Conservation (phyloP, 2,113 vertebrate genomes). For the Progne subis region DNA sequence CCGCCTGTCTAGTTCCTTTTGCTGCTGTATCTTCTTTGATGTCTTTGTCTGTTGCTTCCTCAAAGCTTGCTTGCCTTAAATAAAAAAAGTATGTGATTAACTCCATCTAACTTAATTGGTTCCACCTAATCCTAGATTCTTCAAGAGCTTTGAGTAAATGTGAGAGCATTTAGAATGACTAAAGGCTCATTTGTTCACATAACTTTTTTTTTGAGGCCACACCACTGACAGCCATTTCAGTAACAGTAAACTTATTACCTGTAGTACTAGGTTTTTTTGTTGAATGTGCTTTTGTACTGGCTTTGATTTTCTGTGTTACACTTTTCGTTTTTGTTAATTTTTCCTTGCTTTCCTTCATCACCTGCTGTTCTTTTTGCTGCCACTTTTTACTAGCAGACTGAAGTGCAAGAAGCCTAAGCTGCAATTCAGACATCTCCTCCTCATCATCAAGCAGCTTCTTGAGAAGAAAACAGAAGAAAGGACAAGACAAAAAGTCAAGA, state of each 20-base stretch:
- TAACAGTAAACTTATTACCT: slow-evolving; percentile 68
- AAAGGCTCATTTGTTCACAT: background rate
- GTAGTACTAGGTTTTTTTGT: slow-evolving; percentile 81
- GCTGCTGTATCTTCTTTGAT: slow-evolving; percentile 89
- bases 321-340: slow-evolving; percentile 83
- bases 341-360: slow-evolving; percentile 95
- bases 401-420: slow-evolving; percentile 92
- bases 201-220: background rate
- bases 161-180: background rate
- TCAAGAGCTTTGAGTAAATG: background rate
- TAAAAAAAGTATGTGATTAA: background rate
- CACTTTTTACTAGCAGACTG: slow-evolving; percentile 98
- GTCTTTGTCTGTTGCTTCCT: slow-evolving; percentile 89
- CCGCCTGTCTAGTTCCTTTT: slow-evolving; percentile 84
- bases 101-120: background rate
- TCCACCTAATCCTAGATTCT: background rate
- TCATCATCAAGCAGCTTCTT: slow-evolving; percentile 87
- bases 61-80: slow-evolving; percentile 83
- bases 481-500: background rate
- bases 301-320: slow-evolving; percentile 76
- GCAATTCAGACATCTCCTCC: slow-evolving; percentile 94
- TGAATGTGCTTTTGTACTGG: slow-evolving; percentile 74
- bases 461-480: slow-evolving; percentile 6
- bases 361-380: slow-evolving; percentile 96
- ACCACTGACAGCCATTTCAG: background rate